Conservation (phyloP, 2,797 vertebrate species). For the Eulemur coronatus region DNA sequence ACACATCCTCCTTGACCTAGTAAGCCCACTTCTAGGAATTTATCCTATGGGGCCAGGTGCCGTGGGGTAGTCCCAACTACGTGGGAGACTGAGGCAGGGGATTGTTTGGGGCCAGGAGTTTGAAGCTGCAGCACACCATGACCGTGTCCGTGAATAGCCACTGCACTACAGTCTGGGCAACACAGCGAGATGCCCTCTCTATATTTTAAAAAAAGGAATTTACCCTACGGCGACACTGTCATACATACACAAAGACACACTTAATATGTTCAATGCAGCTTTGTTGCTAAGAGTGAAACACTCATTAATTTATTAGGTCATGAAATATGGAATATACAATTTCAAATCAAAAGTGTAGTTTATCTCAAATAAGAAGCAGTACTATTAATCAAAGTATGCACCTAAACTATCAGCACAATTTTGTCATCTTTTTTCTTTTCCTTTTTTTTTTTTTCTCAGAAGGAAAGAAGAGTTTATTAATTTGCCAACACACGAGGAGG, state of each 20-base stretch:
- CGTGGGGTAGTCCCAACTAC: background rate
- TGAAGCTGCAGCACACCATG: background rate
- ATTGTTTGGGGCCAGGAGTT: background rate
- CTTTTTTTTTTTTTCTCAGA: no score
- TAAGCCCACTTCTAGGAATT: background rate
- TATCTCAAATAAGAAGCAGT: no score
- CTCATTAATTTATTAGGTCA: background rate
- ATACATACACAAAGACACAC: background rate
- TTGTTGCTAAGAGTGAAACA: accelerated
- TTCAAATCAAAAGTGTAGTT: no score
- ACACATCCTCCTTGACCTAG: accelerated
- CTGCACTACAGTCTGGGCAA: background rate
- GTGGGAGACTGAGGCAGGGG: background rate
- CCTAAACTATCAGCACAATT: no score
- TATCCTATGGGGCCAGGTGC: background rate
- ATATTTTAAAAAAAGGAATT: background rate
- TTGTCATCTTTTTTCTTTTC: no score
- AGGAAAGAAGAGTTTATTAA: no score
- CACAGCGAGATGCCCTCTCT: background rate
- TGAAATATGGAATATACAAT: no score
- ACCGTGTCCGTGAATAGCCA: background rate
- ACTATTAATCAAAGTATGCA: no score
- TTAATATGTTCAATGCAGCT: no score
- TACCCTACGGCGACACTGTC: accelerated
- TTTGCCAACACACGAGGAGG: no score